Percentiles rank a stretch among this genome's conserved stretches.
phyloP scores from a whole-genome alignment of 2,113 vertebrate genomes.

The Ceyx cyanopectus region DNA sequence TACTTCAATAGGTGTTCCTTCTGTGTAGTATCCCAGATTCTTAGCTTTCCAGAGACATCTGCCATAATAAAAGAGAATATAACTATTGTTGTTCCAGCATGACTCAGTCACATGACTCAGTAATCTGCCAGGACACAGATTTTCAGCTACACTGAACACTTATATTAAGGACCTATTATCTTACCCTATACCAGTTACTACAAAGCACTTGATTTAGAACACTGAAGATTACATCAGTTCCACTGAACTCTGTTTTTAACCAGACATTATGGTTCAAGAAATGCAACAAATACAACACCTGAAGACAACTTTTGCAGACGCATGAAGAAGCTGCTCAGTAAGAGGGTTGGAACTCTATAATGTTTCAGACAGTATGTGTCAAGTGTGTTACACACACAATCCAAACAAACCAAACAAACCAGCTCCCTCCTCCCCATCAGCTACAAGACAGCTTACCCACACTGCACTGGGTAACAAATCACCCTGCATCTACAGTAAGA shows the following conservation, averaged over 20 bases:
- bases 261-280: not conserved
- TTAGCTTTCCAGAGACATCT: conserved; percentile 93
- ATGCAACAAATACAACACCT: not conserved
- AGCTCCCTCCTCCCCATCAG: not conserved
- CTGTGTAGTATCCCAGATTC: conserved; percentile 99
- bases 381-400: not conserved
- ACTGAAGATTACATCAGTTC: not conserved
- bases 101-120: not conserved
- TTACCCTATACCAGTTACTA: not conserved
- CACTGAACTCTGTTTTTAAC: not conserved
- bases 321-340: rapidly evolving
- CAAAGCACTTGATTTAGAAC: not conserved
- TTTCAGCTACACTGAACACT: not conserved
- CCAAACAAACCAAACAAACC: not conserved
- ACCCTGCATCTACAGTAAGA: not conserved
- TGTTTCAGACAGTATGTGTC: not conserved
- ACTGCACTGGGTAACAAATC: not conserved
- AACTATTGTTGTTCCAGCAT: conserved; percentile 29
- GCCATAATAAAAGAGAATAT: conserved; percentile 37
- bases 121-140: not conserved
- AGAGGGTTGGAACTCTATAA: not conserved
- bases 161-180: not conserved
- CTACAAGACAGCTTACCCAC: not conserved
- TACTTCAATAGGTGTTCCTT: conserved; percentile 96
- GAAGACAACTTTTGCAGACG: not conserved